These are phyloP conservation scores for Natator depressus DNA, from an alignment of 2,113 vertebrate species.

Conservation along the genomic window DNA sequence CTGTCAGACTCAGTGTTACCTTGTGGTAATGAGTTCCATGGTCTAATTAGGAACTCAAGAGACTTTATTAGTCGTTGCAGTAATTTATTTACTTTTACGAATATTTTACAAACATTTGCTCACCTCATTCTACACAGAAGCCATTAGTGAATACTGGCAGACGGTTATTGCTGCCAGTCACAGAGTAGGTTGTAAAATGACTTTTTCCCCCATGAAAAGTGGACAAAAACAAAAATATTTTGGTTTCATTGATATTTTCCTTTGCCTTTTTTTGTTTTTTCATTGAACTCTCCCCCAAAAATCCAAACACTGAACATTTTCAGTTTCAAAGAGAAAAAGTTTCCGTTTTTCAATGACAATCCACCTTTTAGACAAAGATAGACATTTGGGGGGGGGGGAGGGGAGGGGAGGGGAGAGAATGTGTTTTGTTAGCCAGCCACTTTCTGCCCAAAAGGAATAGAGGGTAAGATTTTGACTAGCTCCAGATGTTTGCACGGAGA, in stretches of 20 bases:
- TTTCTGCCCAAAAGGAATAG: not conserved
- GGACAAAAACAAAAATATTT: fast-evolving
- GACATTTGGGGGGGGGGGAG: not conserved
- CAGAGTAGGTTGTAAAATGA: not conserved
- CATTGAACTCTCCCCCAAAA: fast-evolving
- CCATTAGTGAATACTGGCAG: not conserved
- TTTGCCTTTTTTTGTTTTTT: not conserved
- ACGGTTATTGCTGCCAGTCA: not conserved
- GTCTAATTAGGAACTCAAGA: fast-evolving
- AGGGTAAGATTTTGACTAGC: not conserved
- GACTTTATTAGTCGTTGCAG: not conserved
- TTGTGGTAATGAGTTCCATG: not conserved
- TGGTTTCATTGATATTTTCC: not conserved
- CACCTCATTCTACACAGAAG: not conserved
- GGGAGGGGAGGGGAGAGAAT: not conserved
- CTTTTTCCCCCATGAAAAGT: fast-evolving
- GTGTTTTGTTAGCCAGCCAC: not conserved
- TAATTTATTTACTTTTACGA: not conserved
- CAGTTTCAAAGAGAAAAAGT: not conserved
- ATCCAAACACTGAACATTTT: fast-evolving
- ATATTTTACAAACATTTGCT: not conserved
- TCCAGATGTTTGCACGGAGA: not conserved
- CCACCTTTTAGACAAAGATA: not conserved
- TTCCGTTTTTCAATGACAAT: not conserved
- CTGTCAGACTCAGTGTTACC: fast-evolving